Evolutionary conservation across 2,797 vertebrate genomes (phyloP).

Genomic region (Phataginus tetradactyla): DNA sequence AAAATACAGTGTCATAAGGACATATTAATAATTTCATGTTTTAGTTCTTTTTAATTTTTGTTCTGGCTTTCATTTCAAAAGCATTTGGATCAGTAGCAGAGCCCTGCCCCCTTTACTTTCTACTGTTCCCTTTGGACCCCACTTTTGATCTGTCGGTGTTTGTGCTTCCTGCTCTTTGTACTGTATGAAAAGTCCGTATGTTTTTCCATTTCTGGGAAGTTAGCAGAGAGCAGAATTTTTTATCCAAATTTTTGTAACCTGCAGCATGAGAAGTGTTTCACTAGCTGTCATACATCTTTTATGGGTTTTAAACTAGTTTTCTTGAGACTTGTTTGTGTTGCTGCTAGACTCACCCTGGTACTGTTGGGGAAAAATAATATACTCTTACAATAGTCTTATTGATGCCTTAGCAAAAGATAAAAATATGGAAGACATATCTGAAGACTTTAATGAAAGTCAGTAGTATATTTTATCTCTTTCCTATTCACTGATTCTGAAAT

Average conservation of each 20-base stretch:
- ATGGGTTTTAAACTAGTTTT: slow-evolving; percentile 59
- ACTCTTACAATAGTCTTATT: background rate
- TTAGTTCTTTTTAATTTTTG: slow-evolving; percentile 74
- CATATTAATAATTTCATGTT: slow-evolving; percentile 72
- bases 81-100: slow-evolving; percentile 59
- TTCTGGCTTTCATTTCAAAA: slow-evolving; percentile 80
- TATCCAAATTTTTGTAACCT: slow-evolving; percentile 77
- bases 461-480: slow-evolving; percentile 25
- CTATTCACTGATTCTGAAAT: background rate
- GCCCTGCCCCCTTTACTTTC: background rate
- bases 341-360: slow-evolving; percentile 17
- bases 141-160: slow-evolving; percentile 69
- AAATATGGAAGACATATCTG: background rate
- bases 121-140: background rate
- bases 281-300: slow-evolving; percentile 66
- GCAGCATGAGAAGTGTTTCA: slow-evolving; percentile 73
- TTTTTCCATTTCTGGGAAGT: slow-evolving; percentile 82
- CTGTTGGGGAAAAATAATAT: background rate
- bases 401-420: background rate
- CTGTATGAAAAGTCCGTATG: slow-evolving; percentile 72
- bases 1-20: slow-evolving; percentile 58
- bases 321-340: slow-evolving; percentile 56
- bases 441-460: background rate
- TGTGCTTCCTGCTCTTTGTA: slow-evolving; percentile 63
- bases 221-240: slow-evolving; percentile 74